phyloP scores from a whole-genome alignment of 2,113 vertebrate species.

The Pontoporia blainvillei region DNA sequence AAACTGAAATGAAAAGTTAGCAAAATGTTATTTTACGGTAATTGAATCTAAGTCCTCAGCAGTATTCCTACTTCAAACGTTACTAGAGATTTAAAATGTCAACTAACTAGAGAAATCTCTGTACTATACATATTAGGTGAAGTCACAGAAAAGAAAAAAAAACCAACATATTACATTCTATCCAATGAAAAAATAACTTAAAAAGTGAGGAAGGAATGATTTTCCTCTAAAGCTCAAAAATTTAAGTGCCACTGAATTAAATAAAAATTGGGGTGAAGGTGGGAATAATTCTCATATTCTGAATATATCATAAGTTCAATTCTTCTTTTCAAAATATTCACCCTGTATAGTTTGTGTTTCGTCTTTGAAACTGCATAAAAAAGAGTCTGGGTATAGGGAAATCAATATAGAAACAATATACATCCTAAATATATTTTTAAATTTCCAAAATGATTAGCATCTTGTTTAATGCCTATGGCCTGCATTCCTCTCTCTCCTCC shows the following conservation, averaged over 20 bases:
- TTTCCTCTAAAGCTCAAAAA: background rate
- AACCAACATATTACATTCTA: background rate
- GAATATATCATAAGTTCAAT: background rate
- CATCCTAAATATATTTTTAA: background rate
- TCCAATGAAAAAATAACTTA: background rate
- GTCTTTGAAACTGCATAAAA: background rate
- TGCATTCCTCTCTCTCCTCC: background rate
- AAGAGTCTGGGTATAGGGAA: background rate
- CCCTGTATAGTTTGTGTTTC: background rate
- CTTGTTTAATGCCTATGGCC: background rate
- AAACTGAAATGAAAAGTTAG: background rate
- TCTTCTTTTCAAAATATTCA: background rate
- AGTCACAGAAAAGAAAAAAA: background rate
- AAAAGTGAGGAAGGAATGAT: background rate
- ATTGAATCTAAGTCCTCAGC: background rate
- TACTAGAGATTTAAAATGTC: background rate
- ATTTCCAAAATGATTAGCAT: background rate
- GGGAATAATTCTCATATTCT: background rate
- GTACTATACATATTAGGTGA: background rate
- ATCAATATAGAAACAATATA: background rate
- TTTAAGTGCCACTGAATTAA: background rate
- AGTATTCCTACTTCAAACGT: background rate
- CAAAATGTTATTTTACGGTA: background rate
- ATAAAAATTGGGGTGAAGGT: background rate
- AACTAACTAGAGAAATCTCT: background rate